Evolutionary conservation across 1,140 invertebrate genomes (phyloP).

Genomic region (Drosophila pachea): DNA sequence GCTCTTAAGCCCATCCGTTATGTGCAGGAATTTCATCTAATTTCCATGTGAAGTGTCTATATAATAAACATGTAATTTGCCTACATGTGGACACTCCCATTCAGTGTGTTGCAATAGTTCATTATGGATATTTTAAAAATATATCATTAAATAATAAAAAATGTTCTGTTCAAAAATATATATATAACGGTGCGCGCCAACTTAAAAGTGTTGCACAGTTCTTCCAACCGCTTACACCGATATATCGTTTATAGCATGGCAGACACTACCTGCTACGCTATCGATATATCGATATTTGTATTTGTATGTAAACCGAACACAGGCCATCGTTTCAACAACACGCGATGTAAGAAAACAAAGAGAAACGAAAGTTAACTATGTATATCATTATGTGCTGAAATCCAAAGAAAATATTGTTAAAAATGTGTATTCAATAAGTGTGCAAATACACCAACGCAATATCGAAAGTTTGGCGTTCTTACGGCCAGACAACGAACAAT

Average conservation of each 20-base stretch:
- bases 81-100: no score
- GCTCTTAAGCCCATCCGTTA: background rate
- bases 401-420: background rate
- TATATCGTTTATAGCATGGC: background rate
- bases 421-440: background rate
- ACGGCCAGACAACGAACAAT: conserved; percentile 25
- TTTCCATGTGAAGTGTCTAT: no score
- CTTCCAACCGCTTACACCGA: no score
- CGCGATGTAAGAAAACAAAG: background rate
- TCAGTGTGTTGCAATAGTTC: no score
- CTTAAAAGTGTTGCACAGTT: no score
- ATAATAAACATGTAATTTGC: no score
- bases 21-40: conserved; percentile 29
- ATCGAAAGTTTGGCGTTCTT: background rate
- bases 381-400: background rate
- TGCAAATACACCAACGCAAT: background rate
- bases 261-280: background rate
- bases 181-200: background rate
- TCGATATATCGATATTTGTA: conserved; percentile 11
- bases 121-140: background rate
- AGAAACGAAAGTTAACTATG: background rate
- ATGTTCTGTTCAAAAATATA: background rate
- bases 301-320: background rate
- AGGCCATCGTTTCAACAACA: background rate
- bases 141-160: background rate